These are phyloP conservation scores for Platycercus adscitus DNA, from an alignment of 2,113 vertebrate genomes.

Conservation along the genomic window DNA sequence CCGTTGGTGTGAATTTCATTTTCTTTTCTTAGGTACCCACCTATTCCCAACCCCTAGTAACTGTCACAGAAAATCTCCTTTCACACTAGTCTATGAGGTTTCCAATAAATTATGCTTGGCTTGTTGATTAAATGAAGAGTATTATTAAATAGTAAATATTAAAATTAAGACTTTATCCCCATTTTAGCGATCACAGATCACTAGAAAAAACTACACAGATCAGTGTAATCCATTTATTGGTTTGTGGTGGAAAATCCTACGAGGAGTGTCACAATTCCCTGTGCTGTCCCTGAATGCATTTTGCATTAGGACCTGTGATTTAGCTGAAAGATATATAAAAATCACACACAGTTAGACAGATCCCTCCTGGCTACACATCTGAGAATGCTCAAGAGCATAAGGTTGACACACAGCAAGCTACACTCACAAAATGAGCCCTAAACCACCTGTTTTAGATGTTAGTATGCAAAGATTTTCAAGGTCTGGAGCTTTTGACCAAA, in stretches of 20 bases:
- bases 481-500: slow-evolving; percentile 49
- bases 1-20: background rate
- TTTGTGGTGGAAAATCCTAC: slow-evolving; percentile 32
- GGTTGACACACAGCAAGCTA: slow-evolving; percentile 21
- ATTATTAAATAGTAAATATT: slow-evolving; percentile 31
- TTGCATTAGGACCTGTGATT: slow-evolving; percentile 65
- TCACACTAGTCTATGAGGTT: background rate
- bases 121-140: slow-evolving; percentile 19
- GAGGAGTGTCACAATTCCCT: slow-evolving; percentile 36
- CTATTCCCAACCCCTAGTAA: background rate
- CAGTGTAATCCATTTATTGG: slow-evolving; percentile 58
- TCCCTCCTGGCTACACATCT: slow-evolving; percentile 53
- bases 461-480: slow-evolving; percentile 49
- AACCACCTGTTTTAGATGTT: slow-evolving; percentile 59
- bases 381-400: slow-evolving; percentile 53
- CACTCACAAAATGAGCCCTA: slow-evolving; percentile 37
- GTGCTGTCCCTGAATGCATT: slow-evolving; percentile 35
- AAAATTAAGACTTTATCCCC: background rate
- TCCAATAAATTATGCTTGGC: background rate
- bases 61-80: background rate
- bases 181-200: background rate
- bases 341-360: slow-evolving; percentile 24
- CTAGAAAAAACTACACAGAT: background rate
- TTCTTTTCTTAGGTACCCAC: background rate
- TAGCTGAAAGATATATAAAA: slow-evolving; percentile 66